Percentiles rank a stretch among this genome's conserved stretches.
Evolutionary conservation across 2,113 vertebrate genomes (phyloP).

Genomic region (Alligator mississippiensis): DNA sequence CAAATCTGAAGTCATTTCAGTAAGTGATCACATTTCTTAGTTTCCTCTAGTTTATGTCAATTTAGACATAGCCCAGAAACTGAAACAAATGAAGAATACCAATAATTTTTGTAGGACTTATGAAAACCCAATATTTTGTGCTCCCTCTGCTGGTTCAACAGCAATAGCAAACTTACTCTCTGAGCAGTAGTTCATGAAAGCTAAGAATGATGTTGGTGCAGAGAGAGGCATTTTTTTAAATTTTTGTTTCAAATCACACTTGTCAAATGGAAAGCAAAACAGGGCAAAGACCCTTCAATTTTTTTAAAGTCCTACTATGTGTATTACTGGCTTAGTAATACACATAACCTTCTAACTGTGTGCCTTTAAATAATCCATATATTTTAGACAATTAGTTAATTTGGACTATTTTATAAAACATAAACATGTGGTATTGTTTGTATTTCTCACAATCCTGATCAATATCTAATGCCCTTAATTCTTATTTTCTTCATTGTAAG

Average conservation of each 20-base stretch:
- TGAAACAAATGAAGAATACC: neutral
- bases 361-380: neutral
- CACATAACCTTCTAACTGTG: neutral
- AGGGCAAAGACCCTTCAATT: too few species aligned
- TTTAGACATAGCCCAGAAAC: neutral
- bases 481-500: neutral
- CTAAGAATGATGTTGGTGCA: too few species aligned
- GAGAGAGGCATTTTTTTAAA: neutral
- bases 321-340: neutral
- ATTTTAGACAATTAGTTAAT: neutral
- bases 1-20: neutral
- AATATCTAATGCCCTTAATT: neutral
- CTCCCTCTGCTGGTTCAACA: conserved; percentile 52
- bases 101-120: neutral
- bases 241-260: neutral
- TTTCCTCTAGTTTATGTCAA: neutral
- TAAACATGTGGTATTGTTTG: neutral
- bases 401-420: neutral
- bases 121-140: neutral
- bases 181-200: too few species aligned
- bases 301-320: too few species aligned
- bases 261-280: neutral
- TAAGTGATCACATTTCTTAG: neutral
- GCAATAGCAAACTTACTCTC: neutral
- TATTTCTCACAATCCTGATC: neutral